Base-by-base conservation (phyloP, 2,113 vertebrate species). In the Grantiella picta region DNA sequence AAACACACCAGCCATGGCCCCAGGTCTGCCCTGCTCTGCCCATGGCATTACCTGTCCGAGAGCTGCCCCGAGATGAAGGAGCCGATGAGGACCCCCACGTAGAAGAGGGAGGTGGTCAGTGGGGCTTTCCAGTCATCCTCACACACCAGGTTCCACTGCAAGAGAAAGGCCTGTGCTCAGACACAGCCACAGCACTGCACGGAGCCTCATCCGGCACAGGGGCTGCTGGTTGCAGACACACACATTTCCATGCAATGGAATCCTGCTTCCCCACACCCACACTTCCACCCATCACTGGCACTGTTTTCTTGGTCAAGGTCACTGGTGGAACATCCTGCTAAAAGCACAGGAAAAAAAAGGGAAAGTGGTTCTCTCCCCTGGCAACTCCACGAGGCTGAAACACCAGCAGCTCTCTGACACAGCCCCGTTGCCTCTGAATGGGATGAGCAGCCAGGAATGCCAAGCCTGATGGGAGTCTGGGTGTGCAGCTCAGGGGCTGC, bases 61-160 rank as follows among this genome's bases (percentile, higher is more conserved):
- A 99, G 91, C 82, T 98, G 98, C 75, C 98, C 98, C 0, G 97
- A 98, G 68, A 98, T 8, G 76, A 99, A 97, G 65, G 98, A 98
- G 64, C 99, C 98, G 0, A 98, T 53, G 56, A 99, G 97, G 64
- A 98, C 98, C 2, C 98, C 98, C 60, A 98, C 92, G 44, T 98
- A 99, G 96, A 98, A 99, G 56, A 98, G 85, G 54, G 98, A 99
- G 52, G 96, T 95, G 59, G 98, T 98, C 73, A 99, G 97, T 0
- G 98, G 99, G 3, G 97, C 96, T 91, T 98, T 99, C 98, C 98
- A 99, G 91, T 98, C 97, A 4, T 98, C 86, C 5, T 97, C 97
- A 69, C 99, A 99, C 86, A 99, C 98, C 87, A 99, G 97, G 85
- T 97, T 97, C 98, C 98, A 99, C 98, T 99, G 96, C 80, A 87